phyloP scores from a whole-genome alignment of 2,797 vertebrate species.

The Prunella strophiata region DNA sequence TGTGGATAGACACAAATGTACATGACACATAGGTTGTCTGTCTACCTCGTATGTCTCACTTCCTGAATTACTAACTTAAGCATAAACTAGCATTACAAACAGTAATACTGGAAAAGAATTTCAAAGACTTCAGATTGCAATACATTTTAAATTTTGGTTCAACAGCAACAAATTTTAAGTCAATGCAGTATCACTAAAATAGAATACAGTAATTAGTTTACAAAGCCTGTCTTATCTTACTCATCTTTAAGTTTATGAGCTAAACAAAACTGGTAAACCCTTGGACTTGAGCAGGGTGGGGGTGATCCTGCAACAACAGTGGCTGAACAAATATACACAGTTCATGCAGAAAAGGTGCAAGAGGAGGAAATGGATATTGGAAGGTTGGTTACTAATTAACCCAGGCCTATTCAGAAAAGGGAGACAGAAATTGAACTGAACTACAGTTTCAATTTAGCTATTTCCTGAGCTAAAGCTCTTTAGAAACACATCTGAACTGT shows the following conservation, averaged over 20 bases:
- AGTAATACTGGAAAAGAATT: neutral
- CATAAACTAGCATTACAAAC: neutral
- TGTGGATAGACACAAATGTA: neutral
- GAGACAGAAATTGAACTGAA: neutral
- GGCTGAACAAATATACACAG: neutral
- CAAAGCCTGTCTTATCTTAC: neutral
- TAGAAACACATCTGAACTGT: neutral
- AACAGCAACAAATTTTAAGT: neutral
- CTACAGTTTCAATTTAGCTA: neutral
- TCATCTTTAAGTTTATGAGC: neutral
- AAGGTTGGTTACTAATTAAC: conserved; percentile 13
- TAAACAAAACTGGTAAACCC: neutral
- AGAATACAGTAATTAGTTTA: neutral
- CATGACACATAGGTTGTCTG: neutral
- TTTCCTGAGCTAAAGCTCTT: neutral
- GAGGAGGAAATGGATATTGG: neutral
- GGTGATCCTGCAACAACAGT: neutral
- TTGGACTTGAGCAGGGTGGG: conserved; percentile 15
- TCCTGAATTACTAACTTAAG: neutral
- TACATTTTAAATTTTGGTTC: neutral
- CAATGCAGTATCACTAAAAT: neutral
- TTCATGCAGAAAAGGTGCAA: neutral
- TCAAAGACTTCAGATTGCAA: neutral
- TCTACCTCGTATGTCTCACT: neutral
- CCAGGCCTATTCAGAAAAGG: neutral